phyloP scores from a whole-genome alignment of 2,113 vertebrate genomes.

The Vombatus ursinus region DNA sequence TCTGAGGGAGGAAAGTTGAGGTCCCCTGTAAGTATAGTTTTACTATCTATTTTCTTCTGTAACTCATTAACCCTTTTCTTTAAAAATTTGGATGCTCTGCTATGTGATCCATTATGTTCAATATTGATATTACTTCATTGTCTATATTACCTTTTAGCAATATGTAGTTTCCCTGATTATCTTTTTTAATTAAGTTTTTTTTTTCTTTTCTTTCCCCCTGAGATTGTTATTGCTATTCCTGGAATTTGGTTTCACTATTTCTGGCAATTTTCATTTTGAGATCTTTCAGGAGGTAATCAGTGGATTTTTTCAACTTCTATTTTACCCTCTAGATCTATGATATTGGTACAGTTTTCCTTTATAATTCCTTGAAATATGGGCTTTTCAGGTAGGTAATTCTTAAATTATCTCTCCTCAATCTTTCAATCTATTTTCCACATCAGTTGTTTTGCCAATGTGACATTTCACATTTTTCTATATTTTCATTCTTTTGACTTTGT shows the following conservation, averaged over 20 bases:
- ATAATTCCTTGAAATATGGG: not conserved
- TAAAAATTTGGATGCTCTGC: too few species aligned
- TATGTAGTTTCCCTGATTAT: not conserved
- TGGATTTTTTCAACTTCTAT: not conserved
- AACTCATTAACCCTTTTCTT: not conserved
- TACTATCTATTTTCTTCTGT: too few species aligned
- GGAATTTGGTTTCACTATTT: not conserved
- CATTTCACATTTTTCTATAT: not conserved
- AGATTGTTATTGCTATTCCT: not conserved
- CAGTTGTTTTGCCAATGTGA: too few species aligned
- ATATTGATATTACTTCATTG: not conserved
- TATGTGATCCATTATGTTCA: not conserved
- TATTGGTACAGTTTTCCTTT: too few species aligned
- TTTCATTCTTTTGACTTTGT: not conserved
- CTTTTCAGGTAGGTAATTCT: not conserved
- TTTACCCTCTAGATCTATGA: not conserved
- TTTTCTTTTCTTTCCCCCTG: not conserved
- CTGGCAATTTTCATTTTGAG: not conserved
- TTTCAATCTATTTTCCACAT: not conserved
- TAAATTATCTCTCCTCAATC: not conserved
- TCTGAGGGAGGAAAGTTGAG: too few species aligned
- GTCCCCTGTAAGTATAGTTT: too few species aligned
- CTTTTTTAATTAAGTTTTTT: not conserved
- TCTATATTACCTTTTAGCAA: not conserved
- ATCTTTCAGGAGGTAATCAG: not conserved